Evolutionary conservation across 2,888 invertebrate genomes (phyloP), one percentile per base, ranked within the genome.

Genomic region (Microctonus aethiopoides): DNA sequence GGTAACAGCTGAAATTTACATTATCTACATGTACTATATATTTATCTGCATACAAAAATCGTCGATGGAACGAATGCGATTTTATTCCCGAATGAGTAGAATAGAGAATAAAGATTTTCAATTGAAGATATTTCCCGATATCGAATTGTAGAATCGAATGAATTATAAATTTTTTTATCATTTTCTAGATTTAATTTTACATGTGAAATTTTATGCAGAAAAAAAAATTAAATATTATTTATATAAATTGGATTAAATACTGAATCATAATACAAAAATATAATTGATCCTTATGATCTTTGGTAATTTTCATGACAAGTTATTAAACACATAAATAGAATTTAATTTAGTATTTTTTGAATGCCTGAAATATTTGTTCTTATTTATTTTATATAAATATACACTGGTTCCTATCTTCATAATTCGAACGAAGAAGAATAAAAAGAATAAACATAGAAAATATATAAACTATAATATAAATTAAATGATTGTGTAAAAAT

Each of bases 341-440:
- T n/a, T 51, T n/a, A n/a, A n/a, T n/a, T n/a, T n/a, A n/a, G n/a
- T n/a, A 79, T 76, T 81, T 80, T 79, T 79, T 78, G n/a, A 79
- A 76, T 79, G 81, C 79, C 80, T 82, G 77, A 76, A 78, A 72
- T n/a, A 51, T 29, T 69, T n/a, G 36, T 56, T 36, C 39, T 13
- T n/a, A n/a, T n/a, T n/a, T n/a, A n/a, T n/a, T n/a, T n/a, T n/a
- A n/a, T n/a, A n/a, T n/a, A n/a, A n/a, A n/a, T n/a, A n/a, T n/a
- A n/a, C 41, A 34, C 72, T 66, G 39, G 39, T 68, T 29, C 36
- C 20, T 36, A 36, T 36, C 29, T 41, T 16, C 61, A n/a, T n/a
- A n/a, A n/a, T n/a, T n/a, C n/a, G n/a, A n/a, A n/a, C n/a, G n/a
- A n/a, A n/a, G n/a, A n/a, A n/a, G 10, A 36, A 7, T 11, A 36